Conservation (phyloP, 2,797 vertebrate species). For the Naso thynnoides region DNA sequence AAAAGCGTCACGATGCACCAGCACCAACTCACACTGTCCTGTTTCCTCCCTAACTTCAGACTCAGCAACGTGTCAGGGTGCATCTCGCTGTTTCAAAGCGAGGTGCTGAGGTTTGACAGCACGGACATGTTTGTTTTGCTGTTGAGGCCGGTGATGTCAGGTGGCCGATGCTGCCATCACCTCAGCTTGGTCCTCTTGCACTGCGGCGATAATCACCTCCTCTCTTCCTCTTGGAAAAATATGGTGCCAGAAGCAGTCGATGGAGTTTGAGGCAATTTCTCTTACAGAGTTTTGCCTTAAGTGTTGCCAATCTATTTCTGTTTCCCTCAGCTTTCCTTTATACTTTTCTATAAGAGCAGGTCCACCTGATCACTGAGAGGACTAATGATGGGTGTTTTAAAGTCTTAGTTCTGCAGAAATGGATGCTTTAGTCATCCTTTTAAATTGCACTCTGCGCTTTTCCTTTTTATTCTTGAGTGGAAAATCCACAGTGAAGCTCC, state of each 20-base stretch:
- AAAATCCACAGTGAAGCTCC: constrained; percentile 7
- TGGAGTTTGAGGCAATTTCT: constrained; percentile 3
- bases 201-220: constrained; percentile 22
- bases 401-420: background rate
- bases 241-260: constrained; percentile 13
- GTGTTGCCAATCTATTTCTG: constrained; percentile 22
- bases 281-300: background rate
- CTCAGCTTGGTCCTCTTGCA: constrained; percentile 11
- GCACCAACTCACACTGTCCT: background rate
- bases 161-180: constrained; percentile 24
- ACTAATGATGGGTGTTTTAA: background rate
- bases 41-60: background rate
- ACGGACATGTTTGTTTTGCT: constrained; percentile 19
- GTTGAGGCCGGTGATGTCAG: constrained; percentile 21
- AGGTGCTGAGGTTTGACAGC: background rate
- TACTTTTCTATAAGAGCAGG: background rate
- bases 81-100: background rate
- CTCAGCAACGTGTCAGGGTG: constrained; percentile 44
- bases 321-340: background rate
- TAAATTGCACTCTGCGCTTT: background rate
- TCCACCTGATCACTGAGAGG: background rate
- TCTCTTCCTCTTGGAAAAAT: background rate
- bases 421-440: background rate
- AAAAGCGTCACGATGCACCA: constrained; percentile 4
- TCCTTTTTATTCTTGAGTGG: background rate